phyloP scores from a whole-genome alignment of 1,140 invertebrate species.

The Drosophila ananassae region DNA sequence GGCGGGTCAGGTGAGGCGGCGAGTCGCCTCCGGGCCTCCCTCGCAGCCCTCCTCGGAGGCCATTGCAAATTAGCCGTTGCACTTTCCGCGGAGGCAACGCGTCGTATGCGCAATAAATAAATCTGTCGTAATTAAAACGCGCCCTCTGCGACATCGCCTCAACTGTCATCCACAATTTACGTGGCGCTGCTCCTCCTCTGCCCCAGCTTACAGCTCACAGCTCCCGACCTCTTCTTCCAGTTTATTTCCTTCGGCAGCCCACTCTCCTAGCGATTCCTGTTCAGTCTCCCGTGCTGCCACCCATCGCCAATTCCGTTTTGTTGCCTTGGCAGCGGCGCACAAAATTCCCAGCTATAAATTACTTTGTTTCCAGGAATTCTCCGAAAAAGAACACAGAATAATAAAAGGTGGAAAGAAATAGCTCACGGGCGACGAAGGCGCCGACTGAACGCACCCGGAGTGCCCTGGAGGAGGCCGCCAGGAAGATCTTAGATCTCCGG shows the following conservation, averaged over 20 bases:
- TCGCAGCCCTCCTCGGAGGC: not conserved
- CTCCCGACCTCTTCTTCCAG: not conserved
- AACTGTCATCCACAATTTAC: slow-evolving; percentile 67
- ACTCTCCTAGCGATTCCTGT: slow-evolving; percentile 4
- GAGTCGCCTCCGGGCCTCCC: not conserved
- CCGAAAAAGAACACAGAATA: slow-evolving; percentile 35
- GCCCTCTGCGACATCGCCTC: slow-evolving; percentile 36
- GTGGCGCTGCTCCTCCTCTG: slow-evolving; percentile 1
- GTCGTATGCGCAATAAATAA: slow-evolving; percentile 75
- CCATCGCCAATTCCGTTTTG: slow-evolving; percentile 51
- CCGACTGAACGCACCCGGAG: slow-evolving; percentile 29
- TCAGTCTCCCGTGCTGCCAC: slow-evolving; percentile 28
- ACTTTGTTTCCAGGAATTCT: slow-evolving; percentile 75
- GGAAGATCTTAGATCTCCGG: slow-evolving; percentile 19
- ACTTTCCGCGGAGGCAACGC: slow-evolving; percentile 42
- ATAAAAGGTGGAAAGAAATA: slow-evolving; percentile 14
- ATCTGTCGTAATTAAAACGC: slow-evolving; percentile 75
- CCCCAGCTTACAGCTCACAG: not conserved
- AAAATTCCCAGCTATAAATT: slow-evolving; percentile 71
- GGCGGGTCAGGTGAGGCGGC: slow-evolving; percentile 7
- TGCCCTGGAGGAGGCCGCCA: slow-evolving; percentile 12
- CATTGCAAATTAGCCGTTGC: slow-evolving; percentile 53
- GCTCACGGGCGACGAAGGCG: slow-evolving; percentile 4
- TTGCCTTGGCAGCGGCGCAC: slow-evolving; percentile 61
- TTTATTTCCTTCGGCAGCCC: not conserved